These are phyloP conservation scores for Erpetoichthys calabaricus DNA, from an alignment of 2,797 vertebrate species.

Conservation along the genomic window DNA sequence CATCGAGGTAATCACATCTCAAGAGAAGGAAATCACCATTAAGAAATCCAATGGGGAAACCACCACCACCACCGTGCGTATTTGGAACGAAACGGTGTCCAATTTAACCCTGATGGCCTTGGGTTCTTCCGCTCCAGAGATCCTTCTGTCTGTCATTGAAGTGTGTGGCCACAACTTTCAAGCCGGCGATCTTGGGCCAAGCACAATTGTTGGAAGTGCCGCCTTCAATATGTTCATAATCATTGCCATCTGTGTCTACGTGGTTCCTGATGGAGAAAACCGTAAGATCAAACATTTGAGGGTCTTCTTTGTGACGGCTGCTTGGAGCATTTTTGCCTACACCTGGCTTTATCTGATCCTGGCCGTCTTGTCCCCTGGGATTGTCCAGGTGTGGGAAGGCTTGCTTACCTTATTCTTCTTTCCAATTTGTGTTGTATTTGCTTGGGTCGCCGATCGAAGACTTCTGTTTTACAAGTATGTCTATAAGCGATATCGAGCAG, in stretches of 20 bases:
- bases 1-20: constrained; percentile 94
- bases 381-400: constrained; percentile 91
- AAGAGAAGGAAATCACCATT: constrained; percentile 81
- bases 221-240: constrained; percentile 99
- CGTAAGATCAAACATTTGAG: constrained; percentile 84
- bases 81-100: constrained; percentile 96
- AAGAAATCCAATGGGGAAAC: constrained; percentile 84
- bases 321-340: constrained; percentile 94
- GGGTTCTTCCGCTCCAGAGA: constrained; percentile 88
- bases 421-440: constrained; percentile 80
- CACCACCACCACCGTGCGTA: constrained; percentile 73
- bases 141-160: constrained; percentile 86
- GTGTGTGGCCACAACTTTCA: constrained; percentile 85
- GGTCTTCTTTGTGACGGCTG: constrained; percentile 86
- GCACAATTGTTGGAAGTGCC: constrained; percentile 91
- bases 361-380: constrained; percentile 74
- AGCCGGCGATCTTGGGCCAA: constrained; percentile 80
- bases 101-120: constrained; percentile 93
- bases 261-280: constrained; percentile 81
- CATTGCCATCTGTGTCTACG: constrained; percentile 83
- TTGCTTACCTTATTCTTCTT: constrained; percentile 91
- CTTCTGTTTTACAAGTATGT: constrained; percentile 91
- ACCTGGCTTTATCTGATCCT: constrained; percentile 92
- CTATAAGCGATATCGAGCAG: constrained; percentile 78
- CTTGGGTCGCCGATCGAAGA: constrained; percentile 83